These are phyloP conservation scores for Dryomyza anilis DNA, from an alignment of 2,888 invertebrate species.

Conservation along the genomic window DNA sequence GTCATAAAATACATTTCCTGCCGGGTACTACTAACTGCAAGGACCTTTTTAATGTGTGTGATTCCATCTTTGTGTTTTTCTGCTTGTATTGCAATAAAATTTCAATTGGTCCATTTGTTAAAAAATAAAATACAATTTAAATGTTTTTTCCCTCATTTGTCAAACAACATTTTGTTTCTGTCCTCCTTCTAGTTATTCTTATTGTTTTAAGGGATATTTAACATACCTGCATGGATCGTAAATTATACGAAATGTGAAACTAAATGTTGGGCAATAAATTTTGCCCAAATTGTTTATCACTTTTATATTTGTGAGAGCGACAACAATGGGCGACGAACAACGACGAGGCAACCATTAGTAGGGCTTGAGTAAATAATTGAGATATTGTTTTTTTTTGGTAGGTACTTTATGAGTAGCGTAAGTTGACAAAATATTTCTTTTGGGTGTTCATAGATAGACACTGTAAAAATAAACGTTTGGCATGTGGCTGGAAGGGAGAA, in stretches of 20 bases:
- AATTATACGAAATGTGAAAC: constrained; percentile 35
- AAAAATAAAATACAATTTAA: constrained; percentile 1
- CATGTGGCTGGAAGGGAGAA: no score
- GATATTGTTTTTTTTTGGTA: constrained; percentile 34
- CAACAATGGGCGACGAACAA: neutral
- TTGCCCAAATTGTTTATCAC: constrained; percentile 41
- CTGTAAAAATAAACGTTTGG: no score
- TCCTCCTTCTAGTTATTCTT: constrained; percentile 14
- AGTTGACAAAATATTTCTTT: no score
- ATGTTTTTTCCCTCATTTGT: constrained; percentile 19
- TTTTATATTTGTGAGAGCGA: neutral
- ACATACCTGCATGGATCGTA: constrained; percentile 41
- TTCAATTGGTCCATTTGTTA: constrained; percentile 6
- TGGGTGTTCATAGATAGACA: no score
- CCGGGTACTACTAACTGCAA: no score
- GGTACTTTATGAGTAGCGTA: no score
- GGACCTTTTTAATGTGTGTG: no score
- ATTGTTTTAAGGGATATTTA: constrained; percentile 39
- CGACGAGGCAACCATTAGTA: constrained; percentile 33
- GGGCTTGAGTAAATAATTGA: constrained; percentile 37
- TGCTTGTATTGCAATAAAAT: neutral
- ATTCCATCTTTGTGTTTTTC: neutral
- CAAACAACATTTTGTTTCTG: constrained; percentile 16
- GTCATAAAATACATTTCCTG: no score
- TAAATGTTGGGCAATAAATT: constrained; percentile 42